A percentile compares a stretch with the other conserved stretches of the same genome.
Conservation (phyloP, 2,797 vertebrate genomes). For the Trachops cirrhosus region DNA sequence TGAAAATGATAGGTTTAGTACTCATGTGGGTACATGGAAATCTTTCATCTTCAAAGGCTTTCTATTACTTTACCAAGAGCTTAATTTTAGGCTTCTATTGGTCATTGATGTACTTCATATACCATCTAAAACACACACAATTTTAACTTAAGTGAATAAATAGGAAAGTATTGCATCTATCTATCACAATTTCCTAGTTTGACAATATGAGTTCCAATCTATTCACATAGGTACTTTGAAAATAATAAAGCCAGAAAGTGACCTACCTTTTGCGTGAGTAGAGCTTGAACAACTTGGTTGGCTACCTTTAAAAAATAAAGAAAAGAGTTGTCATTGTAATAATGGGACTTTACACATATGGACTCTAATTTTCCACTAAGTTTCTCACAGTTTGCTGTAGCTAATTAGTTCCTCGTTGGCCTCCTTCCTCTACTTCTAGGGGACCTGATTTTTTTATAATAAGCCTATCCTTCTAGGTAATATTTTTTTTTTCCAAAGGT, state of each 20-base stretch:
- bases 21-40: background rate
- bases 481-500: conserved; percentile 50
- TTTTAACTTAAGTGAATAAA: conserved; percentile 52
- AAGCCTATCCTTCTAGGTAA: conserved; percentile 40
- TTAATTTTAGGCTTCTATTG: conserved; percentile 22
- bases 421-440: background rate
- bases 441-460: conserved; percentile 50
- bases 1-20: background rate
- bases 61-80: background rate
- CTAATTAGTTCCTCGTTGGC: conserved; percentile 49
- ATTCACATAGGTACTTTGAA: conserved; percentile 19
- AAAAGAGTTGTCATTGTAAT: conserved; percentile 50
- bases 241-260: conserved; percentile 35
- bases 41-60: conserved; percentile 17
- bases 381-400: background rate
- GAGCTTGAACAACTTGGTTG: conserved; percentile 95
- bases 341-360: background rate
- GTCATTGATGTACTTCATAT: background rate
- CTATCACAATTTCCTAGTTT: conserved; percentile 50
- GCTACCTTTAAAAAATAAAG: conserved; percentile 88
- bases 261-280: conserved; percentile 96
- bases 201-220: background rate
- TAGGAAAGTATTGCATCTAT: conserved; percentile 24
- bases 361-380: conserved; percentile 42
- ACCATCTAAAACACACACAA: conserved; percentile 1